Evolutionary conservation across 2,888 invertebrate genomes (phyloP).

Genomic region (Dolichopus griseipennis): DNA sequence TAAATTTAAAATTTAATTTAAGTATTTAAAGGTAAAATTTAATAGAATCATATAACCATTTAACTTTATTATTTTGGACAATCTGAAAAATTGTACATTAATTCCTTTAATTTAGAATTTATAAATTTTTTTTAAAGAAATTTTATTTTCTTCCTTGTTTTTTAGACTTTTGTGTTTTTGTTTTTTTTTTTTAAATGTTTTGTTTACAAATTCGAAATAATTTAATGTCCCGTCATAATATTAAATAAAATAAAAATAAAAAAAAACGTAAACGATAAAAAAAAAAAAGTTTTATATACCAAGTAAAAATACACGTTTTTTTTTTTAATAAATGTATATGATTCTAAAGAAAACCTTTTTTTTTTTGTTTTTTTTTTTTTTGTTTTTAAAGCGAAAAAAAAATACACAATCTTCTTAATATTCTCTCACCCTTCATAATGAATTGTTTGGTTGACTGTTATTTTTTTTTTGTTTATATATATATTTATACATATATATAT

Average conservation of each 20-base stretch:
- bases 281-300: background rate
- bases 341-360: background rate
- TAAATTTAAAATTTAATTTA: too few species aligned
- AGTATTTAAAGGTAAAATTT: too few species aligned
- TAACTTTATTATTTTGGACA: too few species aligned
- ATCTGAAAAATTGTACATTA: too few species aligned
- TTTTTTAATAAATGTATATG: too few species aligned
- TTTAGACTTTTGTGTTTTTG: too few species aligned
- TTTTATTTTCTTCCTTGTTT: background rate
- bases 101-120: too few species aligned
- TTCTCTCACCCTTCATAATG: background rate
- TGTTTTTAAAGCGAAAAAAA: background rate
- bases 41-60: too few species aligned
- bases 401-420: background rate
- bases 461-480: background rate
- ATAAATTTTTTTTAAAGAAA: background rate
- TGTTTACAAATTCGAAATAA: background rate
- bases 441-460: background rate
- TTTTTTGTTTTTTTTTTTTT: too few species aligned
- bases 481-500: too few species aligned
- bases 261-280: background rate
- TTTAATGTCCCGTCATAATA: slow-evolving; percentile 4
- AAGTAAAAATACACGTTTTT: background rate
- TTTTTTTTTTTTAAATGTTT: background rate
- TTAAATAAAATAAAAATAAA: too few species aligned